Evolutionary conservation across 2,113 vertebrate species (phyloP).

Genomic region (Tyto alba): DNA sequence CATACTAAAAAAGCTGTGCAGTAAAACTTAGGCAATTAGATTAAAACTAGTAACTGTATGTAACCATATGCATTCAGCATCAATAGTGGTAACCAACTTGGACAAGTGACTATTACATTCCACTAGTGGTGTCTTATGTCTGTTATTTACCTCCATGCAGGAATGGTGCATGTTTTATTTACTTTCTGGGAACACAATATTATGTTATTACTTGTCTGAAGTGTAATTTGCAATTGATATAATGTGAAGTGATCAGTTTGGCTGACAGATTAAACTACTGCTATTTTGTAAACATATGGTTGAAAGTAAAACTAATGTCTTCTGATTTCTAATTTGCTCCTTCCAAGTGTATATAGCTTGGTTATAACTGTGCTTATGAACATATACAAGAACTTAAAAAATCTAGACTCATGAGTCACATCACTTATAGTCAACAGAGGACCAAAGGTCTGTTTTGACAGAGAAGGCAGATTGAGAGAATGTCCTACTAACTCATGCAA

Average conservation of each 20-base stretch:
- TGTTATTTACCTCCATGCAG: background rate
- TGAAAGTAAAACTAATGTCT: background rate
- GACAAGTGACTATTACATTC: background rate
- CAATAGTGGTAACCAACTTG: background rate
- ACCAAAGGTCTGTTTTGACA: background rate
- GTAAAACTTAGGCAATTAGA: background rate
- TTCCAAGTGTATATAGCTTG: background rate
- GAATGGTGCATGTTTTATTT: background rate
- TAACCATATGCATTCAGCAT: background rate
- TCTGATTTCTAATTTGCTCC: background rate
- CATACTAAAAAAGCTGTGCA: background rate
- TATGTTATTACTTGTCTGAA: background rate
- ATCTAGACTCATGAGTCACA: background rate
- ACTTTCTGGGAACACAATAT: background rate
- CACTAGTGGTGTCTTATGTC: background rate
- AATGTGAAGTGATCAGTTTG: background rate
- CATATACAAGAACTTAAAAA: background rate
- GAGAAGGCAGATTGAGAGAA: background rate
- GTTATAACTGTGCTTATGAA: background rate
- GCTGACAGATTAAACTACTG: background rate
- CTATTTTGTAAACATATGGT: background rate
- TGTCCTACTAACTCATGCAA: background rate
- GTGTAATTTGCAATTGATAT: background rate
- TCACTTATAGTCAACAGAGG: background rate
- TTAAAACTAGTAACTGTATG: background rate